Evolutionary conservation across 2,113 vertebrate species (phyloP).

Genomic region (Symphodus melops): DNA sequence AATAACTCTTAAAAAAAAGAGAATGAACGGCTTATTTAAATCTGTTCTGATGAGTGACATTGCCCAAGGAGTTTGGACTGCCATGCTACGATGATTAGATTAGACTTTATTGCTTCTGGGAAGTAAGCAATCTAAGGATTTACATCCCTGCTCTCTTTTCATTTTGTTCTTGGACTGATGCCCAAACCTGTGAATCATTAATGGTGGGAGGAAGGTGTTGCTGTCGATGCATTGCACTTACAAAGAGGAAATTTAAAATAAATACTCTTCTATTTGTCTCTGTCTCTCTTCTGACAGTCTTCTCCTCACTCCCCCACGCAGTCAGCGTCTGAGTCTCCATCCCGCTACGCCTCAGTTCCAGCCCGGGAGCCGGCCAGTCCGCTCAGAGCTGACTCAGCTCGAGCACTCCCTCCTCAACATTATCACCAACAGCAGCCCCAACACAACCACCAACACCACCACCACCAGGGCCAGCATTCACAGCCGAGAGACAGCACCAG

Average conservation of each 20-base stretch:
- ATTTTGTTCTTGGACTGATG: constrained; percentile 20
- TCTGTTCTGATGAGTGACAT: constrained; percentile 3
- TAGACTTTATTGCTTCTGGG: constrained; percentile 6
- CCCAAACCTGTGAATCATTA: constrained; percentile 21
- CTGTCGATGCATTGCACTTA: background rate
- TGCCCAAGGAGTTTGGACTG: constrained; percentile 9
- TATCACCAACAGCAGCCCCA: constrained; percentile 67
- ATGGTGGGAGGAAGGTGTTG: background rate
- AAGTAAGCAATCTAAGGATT: constrained; percentile 21
- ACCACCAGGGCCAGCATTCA: constrained; percentile 43
- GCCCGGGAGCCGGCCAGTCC: constrained; percentile 87
- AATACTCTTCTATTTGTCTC: background rate
- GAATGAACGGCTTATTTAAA: background rate
- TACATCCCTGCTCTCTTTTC: constrained; percentile 25
- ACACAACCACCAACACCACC: constrained; percentile 44
- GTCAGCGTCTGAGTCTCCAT: constrained; percentile 53
- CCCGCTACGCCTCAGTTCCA: constrained; percentile 77
- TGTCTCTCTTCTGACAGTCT: constrained; percentile 9
- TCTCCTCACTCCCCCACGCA: constrained; percentile 52
- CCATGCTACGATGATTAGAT: constrained; percentile 22
- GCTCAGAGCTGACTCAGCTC: constrained; percentile 87
- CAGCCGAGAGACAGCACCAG: constrained; percentile 52
- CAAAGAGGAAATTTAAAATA: background rate
- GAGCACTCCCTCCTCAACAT: constrained; percentile 80
- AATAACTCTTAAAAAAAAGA: background rate